Evolutionary conservation across 2,797 vertebrate genomes (phyloP).

Genomic region (Squalus acanthias): DNA sequence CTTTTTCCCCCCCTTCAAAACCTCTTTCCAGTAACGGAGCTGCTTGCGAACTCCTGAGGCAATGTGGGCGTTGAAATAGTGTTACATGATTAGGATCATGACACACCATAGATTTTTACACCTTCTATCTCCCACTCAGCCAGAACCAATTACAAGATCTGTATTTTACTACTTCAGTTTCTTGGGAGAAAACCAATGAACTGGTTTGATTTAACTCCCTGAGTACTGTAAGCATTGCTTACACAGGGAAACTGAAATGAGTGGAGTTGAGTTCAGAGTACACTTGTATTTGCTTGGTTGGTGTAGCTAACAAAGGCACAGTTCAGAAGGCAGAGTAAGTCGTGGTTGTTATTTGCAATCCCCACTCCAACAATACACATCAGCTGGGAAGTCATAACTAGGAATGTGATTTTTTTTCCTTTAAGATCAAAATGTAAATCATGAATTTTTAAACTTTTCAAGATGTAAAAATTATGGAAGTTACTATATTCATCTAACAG

Average conservation of each 20-base stretch:
- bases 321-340: neutral
- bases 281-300: neutral
- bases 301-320: neutral
- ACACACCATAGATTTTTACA: conserved; percentile 32
- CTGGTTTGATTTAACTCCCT: neutral
- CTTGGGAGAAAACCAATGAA: conserved; percentile 6
- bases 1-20: neutral
- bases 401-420: neutral
- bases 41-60: neutral
- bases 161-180: neutral
- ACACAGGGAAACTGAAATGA: neutral
- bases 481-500: neutral
- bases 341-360: neutral
- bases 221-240: neutral
- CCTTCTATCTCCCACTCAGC: conserved; percentile 34
- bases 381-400: neutral
- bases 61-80: conserved; percentile 18
- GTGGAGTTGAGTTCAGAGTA: neutral
- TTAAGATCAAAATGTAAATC: neutral
- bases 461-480: neutral
- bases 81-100: conserved; percentile 36
- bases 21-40: neutral
- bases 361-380: no score
- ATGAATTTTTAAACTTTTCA: neutral
- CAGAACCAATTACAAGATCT: conserved; percentile 24